phyloP scores from a whole-genome alignment of 1,140 invertebrate species.

The Dreissena polymorpha region DNA sequence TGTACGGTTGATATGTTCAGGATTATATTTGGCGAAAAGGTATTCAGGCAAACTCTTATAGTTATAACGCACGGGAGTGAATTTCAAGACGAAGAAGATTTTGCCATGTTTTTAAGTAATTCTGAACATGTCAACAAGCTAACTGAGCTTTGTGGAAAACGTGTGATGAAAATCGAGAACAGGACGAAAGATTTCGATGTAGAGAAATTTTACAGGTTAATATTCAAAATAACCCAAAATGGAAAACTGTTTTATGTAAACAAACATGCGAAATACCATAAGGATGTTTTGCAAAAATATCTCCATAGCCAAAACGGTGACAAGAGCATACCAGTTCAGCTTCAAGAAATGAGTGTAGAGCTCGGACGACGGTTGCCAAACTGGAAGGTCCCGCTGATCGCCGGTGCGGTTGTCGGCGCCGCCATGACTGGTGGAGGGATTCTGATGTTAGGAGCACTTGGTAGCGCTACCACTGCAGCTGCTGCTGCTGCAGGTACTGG shows the following conservation, averaged over 20 bases:
- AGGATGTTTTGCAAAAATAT: not conserved
- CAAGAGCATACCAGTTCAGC: not conserved
- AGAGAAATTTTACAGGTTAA: not conserved
- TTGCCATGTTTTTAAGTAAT: not conserved
- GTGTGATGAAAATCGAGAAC: conserved; percentile 16
- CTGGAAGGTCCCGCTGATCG: not conserved
- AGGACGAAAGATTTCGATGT: not conserved
- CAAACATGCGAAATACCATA: not conserved
- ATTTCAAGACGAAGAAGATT: conserved; percentile 12
- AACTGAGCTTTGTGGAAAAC: conserved; percentile 1
- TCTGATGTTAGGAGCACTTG: not conserved
- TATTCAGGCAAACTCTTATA: conserved; percentile 39
- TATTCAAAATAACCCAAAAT: not conserved
- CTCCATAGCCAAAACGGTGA: not conserved
- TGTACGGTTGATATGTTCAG: conserved; percentile 21
- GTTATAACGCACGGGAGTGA: conserved; percentile 47
- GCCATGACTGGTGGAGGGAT: not conserved
- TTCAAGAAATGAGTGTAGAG: not conserved
- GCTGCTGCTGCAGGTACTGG: not conserved
- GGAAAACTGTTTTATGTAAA: not conserved
- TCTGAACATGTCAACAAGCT: not conserved
- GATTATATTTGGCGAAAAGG: conserved; percentile 40
- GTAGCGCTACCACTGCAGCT: not conserved
- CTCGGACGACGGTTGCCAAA: not conserved
- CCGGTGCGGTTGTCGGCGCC: not conserved